Percentiles rank a stretch among this genome's conserved stretches.
phyloP scores from a whole-genome alignment of 2,113 vertebrate genomes.

The Takifugu bimaculatus region DNA sequence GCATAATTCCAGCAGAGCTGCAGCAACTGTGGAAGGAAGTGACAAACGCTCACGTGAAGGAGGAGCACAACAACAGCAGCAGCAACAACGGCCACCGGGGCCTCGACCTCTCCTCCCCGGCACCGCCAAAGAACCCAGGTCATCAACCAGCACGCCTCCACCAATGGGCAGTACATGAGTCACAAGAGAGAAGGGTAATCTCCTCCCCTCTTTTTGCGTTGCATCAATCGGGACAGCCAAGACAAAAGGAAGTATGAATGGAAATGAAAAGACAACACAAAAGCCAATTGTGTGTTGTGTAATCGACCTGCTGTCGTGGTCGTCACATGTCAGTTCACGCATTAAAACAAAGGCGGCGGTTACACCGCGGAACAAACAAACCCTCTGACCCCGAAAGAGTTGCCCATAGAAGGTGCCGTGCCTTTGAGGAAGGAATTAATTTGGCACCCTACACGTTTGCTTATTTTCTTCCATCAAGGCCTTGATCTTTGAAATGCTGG shows the following conservation, averaged over 20 bases:
- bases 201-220: background rate
- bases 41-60: slow-evolving; percentile 85
- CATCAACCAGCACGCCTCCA: slow-evolving; percentile 92
- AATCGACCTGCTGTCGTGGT: background rate
- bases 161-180: slow-evolving; percentile 91
- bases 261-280: background rate
- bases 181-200: slow-evolving; percentile 95
- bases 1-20: slow-evolving; percentile 99
- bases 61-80: slow-evolving; percentile 82
- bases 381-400: slow-evolving; percentile 23
- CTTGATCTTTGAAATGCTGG: slow-evolving; percentile 71
- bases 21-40: slow-evolving; percentile 99
- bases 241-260: background rate
- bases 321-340: slow-evolving; percentile 8
- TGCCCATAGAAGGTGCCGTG: slow-evolving; percentile 31
- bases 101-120: slow-evolving; percentile 91
- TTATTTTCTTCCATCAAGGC: slow-evolving; percentile 70
- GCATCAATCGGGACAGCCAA: background rate
- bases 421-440: slow-evolving; percentile 73
- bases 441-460: slow-evolving; percentile 67
- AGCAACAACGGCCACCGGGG: slow-evolving; percentile 82
- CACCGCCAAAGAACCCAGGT: slow-evolving; percentile 85
- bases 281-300: background rate
- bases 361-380: slow-evolving; percentile 14
- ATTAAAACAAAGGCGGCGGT: background rate